Base-by-base conservation (phyloP, 2,113 vertebrate genomes). In the Callorhinus ursinus region DNA sequence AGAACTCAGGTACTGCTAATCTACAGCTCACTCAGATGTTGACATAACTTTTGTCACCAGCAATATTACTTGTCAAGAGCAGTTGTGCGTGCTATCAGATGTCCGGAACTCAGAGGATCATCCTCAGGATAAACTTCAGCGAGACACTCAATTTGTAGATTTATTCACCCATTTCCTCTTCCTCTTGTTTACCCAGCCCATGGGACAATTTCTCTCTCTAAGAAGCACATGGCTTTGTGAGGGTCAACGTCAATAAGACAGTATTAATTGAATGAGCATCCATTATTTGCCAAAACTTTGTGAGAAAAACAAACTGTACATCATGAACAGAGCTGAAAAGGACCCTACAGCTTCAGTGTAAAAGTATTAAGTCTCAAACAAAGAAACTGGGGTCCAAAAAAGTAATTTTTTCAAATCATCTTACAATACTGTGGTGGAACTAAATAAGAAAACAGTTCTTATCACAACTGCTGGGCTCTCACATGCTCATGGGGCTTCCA, bases 1-100 rank as follows among this genome's bases (percentile, higher is more conserved):
- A 79, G 67, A 93, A 53, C 79, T 92, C 57, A 93, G 69, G 49
- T 77, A 61, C 72, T 76, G 88, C 83, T 65, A 83, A 59, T 93
- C 71, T 88, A 79, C 9, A 74, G 42, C 22, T 91, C 61, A 59
- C 59, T 93, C 82, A 53, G 42, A 97, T 92, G 57, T 92, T 98
- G 87, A 97, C 80, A 85, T 74, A 90, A 97, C 96, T 96, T 97
- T 92, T 84, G 71, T 96, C 91, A 87, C 49, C 53, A 93, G 92
- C 42, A 57, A 53, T 90, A 93, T 87, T 36, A 49, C 51, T 95
- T 97, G 91, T 97, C 79, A 92, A 88, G 87, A 93, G 59, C 49
- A 93, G 24, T 86, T 84, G 33, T n/a, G 4, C 49, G 11, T 88
- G 39, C 76, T 85, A 65, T 97, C 84, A 87, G 76, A 67, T 81